Evolutionary conservation across 2,888 invertebrate species (phyloP).

Genomic region (Globia sparganii): DNA sequence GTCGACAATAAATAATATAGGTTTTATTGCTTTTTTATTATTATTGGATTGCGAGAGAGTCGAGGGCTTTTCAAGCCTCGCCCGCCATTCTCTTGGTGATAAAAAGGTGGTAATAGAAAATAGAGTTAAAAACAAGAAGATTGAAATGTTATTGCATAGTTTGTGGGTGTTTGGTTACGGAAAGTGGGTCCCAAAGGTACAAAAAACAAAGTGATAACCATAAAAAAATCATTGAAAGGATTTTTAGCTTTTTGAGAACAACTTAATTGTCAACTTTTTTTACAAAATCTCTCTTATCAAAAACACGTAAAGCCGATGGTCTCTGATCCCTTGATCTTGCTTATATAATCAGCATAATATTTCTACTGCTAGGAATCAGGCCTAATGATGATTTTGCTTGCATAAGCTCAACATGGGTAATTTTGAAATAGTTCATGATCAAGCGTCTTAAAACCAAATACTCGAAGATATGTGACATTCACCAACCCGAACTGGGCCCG

Average conservation of each 20-base stretch:
- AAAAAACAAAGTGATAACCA: background rate
- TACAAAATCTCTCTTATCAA: too few relatives aligned
- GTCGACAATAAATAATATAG: conserved; percentile 85
- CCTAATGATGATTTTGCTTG: background rate
- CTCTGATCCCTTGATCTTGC: too few relatives aligned
- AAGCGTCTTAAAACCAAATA: background rate
- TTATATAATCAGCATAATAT: background rate
- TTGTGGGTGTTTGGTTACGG: background rate
- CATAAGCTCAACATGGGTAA: background rate
- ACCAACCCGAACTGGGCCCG: too few relatives aligned
- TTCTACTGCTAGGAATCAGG: background rate
- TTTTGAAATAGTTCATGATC: background rate
- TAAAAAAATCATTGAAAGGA: too few relatives aligned
- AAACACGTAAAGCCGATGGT: too few relatives aligned
- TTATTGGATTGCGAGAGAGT: conserved; percentile 84
- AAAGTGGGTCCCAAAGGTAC: background rate
- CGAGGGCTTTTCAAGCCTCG: conserved; percentile 75
- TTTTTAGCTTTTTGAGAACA: too few relatives aligned
- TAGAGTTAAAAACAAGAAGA: conserved; percentile 60
- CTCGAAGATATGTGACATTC: too few relatives aligned
- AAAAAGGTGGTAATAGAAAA: conserved; percentile 78
- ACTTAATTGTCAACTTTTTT: too few relatives aligned
- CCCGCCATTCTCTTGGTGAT: conserved; percentile 75
- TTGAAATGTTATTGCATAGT: conserved; percentile 53
- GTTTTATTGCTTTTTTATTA: conserved; percentile 85